Evolutionary conservation across 2,797 vertebrate species (phyloP).

Genomic region (Salmo trutta): DNA sequence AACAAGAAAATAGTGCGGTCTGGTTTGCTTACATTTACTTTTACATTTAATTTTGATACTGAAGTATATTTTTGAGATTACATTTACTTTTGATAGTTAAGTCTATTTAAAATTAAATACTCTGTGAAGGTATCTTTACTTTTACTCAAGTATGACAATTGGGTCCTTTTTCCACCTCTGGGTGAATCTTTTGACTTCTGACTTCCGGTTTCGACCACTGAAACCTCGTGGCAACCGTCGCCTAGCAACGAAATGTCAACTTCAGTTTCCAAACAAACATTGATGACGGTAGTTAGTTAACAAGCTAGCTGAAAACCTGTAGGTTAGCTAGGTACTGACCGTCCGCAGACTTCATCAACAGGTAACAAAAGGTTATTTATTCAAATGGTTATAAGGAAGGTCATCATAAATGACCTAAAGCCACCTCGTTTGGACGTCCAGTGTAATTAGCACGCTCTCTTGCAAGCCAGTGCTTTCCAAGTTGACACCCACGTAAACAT

Average conservation of each 20-base stretch:
- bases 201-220: background rate
- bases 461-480: too few species aligned
- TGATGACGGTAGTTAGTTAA: background rate
- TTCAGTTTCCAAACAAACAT: conserved; percentile 46
- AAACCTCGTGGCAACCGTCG: conserved; percentile 44
- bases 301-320: background rate
- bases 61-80: too few species aligned
- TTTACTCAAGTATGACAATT: too few species aligned
- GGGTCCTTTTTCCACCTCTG: background rate
- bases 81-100: too few species aligned
- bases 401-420: background rate
- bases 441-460: too few species aligned
- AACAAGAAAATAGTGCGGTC: too few species aligned
- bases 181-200: background rate
- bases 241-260: conserved; percentile 67
- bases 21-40: too few species aligned
- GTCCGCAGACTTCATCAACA: background rate
- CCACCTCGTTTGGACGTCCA: background rate
- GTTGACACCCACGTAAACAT: too few species aligned
- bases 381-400: background rate
- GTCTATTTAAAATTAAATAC: too few species aligned
- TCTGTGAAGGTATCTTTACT: too few species aligned
- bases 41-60: too few species aligned
- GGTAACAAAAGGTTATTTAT: conserved; percentile 19
- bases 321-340: background rate